phyloP scores from a whole-genome alignment of 2,888 invertebrate species.

The Sympetrum striolatum region DNA sequence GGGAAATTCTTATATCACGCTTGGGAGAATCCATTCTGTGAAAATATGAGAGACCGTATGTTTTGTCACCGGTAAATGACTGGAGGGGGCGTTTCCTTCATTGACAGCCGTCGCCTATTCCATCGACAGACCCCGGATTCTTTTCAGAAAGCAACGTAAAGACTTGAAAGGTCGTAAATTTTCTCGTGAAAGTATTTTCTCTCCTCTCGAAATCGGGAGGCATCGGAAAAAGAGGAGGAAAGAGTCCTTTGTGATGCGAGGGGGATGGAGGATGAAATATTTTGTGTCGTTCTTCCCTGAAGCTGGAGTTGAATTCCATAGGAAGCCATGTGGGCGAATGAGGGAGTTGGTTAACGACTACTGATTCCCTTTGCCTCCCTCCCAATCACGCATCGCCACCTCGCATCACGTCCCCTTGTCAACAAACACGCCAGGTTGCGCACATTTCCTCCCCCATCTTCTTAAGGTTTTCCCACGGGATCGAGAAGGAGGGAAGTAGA shows the following conservation, averaged over 20 bases:
- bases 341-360: not conserved
- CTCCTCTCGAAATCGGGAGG: not conserved
- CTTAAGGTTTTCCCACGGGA: not conserved
- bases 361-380: not conserved
- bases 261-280: not conserved
- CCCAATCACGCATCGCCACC: not conserved
- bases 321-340: not conserved
- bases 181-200: not conserved
- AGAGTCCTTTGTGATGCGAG: not conserved
- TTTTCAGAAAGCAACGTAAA: not conserved
- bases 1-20: too few species aligned
- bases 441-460: not conserved
- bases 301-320: not conserved
- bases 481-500: not conserved
- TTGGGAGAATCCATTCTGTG: too few species aligned
- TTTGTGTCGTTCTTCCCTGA: not conserved
- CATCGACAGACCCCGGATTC: not conserved
- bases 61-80: too few species aligned
- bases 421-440: not conserved
- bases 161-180: not conserved
- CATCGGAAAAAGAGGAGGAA: not conserved
- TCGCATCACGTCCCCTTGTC: not conserved
- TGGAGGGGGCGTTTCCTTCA: not conserved
- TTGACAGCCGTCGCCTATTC: not conserved
- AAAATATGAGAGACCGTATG: too few species aligned